These are phyloP conservation scores for Acomys russatus DNA, from an alignment of 2,797 vertebrate genomes.

Conservation along the genomic window DNA sequence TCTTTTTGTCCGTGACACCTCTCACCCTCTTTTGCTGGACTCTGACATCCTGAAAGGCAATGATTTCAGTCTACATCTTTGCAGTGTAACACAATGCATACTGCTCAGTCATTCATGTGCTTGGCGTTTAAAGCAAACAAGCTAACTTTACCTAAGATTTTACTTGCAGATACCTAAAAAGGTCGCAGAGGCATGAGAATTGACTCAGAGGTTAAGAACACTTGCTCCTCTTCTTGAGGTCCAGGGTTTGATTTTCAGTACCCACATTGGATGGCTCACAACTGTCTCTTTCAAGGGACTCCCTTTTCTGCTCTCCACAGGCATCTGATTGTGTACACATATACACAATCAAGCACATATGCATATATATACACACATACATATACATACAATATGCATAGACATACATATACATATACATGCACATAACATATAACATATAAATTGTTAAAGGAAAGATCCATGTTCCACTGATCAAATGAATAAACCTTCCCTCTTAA, in stretches of 20 bases:
- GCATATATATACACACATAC: too few species aligned
- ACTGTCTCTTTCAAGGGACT: background rate
- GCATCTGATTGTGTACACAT: background rate
- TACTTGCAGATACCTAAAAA: background rate
- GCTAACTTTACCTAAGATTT: slow-evolving; percentile 42
- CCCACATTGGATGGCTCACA: background rate
- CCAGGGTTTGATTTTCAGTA: background rate
- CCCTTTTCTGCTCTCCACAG: background rate
- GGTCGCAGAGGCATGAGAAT: background rate
- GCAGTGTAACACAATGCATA: background rate
- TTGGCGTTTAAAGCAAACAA: background rate
- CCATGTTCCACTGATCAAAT: background rate
- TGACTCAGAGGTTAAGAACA: background rate
- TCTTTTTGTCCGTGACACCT: background rate
- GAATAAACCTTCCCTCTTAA: background rate
- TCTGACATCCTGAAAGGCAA: background rate
- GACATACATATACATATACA: background rate
- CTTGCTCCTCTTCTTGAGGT: background rate
- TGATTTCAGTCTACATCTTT: background rate
- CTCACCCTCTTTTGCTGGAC: background rate
- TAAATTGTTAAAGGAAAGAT: background rate
- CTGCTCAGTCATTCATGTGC: background rate
- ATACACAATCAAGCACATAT: background rate
- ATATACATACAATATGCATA: background rate
- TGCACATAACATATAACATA: background rate